phyloP scores from a whole-genome alignment of 2,797 vertebrate genomes.

The Echiichthys vipera region DNA sequence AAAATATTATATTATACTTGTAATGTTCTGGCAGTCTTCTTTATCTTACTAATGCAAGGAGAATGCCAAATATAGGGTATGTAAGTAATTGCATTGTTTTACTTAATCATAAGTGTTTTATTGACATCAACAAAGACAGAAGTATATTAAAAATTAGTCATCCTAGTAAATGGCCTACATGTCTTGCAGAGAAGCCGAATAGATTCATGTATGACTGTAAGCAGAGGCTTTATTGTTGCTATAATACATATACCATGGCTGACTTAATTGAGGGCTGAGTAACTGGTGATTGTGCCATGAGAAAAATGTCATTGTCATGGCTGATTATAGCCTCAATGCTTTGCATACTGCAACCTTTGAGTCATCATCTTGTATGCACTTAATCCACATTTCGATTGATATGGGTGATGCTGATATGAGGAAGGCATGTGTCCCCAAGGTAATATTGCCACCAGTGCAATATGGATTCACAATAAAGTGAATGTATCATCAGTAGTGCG shows the following conservation, averaged over 20 bases:
- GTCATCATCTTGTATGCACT: conserved; percentile 31
- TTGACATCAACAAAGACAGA: conserved; percentile 17
- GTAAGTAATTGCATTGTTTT: conserved; percentile 23
- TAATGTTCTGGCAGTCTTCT: conserved; percentile 24
- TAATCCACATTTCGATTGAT: conserved; percentile 33
- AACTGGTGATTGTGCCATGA: conserved; percentile 36
- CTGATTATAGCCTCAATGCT: conserved; percentile 30
- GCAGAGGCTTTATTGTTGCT: conserved; percentile 5
- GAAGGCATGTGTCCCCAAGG: conserved; percentile 14
- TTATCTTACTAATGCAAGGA: conserved; percentile 8
- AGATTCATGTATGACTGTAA: conserved; percentile 23
- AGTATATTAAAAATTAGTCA: conserved; percentile 18
- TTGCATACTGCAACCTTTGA: conserved; percentile 47
- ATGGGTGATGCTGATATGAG: conserved; percentile 31
- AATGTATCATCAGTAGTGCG: not conserved
- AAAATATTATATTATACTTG: conserved; percentile 35
- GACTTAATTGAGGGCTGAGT: conserved; percentile 27
- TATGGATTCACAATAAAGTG: conserved; percentile 10
- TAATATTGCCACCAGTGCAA: conserved; percentile 16
- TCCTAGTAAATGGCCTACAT: conserved; percentile 2
- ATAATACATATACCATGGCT: conserved; percentile 27
- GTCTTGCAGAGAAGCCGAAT: conserved; percentile 12
- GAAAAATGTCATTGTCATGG: conserved; percentile 11
- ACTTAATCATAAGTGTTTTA: conserved; percentile 28
- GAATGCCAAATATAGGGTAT: conserved; percentile 32